Evolutionary conservation across 1,140 invertebrate genomes (phyloP), one percentile per base, ranked within the genome.

Genomic region (Leptinotarsa undecemlineata): DNA sequence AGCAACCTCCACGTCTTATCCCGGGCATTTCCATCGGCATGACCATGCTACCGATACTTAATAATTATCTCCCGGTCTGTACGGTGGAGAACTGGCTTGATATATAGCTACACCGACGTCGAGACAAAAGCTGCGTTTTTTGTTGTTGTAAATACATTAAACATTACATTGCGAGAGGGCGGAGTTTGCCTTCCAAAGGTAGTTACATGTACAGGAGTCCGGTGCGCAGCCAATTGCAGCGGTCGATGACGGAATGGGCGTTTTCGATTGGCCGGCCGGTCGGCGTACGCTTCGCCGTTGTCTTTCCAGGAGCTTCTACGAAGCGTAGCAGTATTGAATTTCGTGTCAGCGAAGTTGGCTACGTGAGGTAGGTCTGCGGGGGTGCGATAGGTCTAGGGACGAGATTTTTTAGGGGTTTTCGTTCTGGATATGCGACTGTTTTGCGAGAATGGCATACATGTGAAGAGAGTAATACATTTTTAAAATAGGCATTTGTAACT

Each of bases 61-160:
- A 70, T 57, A 70, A 48, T 70, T 70, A 70, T 70, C 68, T 70
- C 21, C n/a, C 68, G 47, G 48, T 48, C 19, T 68, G 42, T 64
- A 61, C 74, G 67, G 71, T 64, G 5, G 33, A 48, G 66, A 74
- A 73, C 61, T 60, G 51, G 63, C 74, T 78, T 78, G 77, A 78
- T 78, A 71, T 78, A 78, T 78, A 71, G 75, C 74, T 72, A 69
- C 69, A 68, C 68, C 71, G 72, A 60, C 73, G 77, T 74, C 75
- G 77, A 81, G 80, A 81, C 80, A 79, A 81, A 79, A 81, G 80
- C 63, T 23, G 48, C 62, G 51, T 79, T 79, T 81, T 81, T 81
- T 81, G 76, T 76, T 72, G 73, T 72, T 76, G 78, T 78, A 79
- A 79, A 81, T 81, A 77, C 80, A 81, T 81, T 81, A 81, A 81